Evolutionary conservation across 2,888 invertebrate species (phyloP).

Genomic region (Cerastoderma edule): DNA sequence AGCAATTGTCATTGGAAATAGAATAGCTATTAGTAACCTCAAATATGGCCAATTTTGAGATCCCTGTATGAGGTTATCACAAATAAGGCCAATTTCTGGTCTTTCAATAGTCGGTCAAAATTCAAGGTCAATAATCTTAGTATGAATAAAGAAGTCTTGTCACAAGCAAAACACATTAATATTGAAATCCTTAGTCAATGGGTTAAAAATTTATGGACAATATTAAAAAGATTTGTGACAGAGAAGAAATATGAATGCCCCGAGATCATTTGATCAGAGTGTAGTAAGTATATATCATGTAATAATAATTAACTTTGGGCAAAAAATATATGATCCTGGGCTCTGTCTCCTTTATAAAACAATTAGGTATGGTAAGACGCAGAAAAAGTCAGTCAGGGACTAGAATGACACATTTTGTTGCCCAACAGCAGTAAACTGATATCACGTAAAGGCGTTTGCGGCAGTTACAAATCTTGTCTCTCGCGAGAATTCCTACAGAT

Average conservation of each 20-base stretch:
- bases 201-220: conserved; percentile 13
- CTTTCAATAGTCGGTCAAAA: conserved; percentile 11
- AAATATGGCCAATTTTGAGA: conserved; percentile 13
- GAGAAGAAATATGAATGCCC: conserved; percentile 13
- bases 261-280: conserved; percentile 9
- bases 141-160: conserved; percentile 10
- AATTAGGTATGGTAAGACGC: conserved; percentile 11
- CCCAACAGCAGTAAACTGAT: not conserved
- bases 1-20: conserved; percentile 13
- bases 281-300: conserved; percentile 13
- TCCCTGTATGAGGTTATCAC: conserved; percentile 13
- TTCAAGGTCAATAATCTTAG: conserved; percentile 9
- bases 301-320: conserved; percentile 9
- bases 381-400: conserved; percentile 11
- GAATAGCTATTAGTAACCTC: conserved; percentile 11
- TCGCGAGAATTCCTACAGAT: conserved; percentile 10
- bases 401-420: conserved; percentile 10
- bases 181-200: conserved; percentile 13
- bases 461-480: conserved; percentile 11
- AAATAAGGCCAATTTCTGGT: conserved; percentile 13
- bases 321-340: conserved; percentile 13
- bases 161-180: conserved; percentile 13
- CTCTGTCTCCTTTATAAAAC: conserved; percentile 10
- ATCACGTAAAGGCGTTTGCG: not conserved
- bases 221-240: conserved; percentile 7